These are phyloP conservation scores for Agonopterix alstromeriana DNA, from an alignment of 2,888 invertebrate genomes.

Conservation along the genomic window DNA sequence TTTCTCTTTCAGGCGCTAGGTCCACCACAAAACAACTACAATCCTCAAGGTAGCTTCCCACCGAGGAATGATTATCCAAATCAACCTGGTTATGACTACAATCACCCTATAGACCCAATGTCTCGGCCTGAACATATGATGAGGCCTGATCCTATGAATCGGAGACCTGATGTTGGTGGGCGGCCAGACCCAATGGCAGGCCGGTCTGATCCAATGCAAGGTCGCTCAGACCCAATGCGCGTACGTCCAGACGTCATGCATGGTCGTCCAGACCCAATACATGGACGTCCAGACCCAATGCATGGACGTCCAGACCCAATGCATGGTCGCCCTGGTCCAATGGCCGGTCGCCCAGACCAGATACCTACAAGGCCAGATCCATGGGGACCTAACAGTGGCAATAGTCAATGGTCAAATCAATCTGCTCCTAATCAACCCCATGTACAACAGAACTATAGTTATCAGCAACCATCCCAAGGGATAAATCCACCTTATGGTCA, in stretches of 20 bases:
- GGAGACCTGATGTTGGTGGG: not conserved
- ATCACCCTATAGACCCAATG: not conserved
- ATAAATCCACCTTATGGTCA: slow-evolving; percentile 17
- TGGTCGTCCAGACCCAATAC: not conserved
- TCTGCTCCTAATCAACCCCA: slow-evolving; percentile 11
- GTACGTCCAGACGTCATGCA: not conserved
- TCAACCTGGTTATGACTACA: slow-evolving; percentile 16
- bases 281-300: not conserved
- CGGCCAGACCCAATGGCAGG: not conserved
- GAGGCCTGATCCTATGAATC: not conserved
- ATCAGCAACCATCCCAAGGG: slow-evolving; percentile 15
- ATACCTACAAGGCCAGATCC: slow-evolving; percentile 12
- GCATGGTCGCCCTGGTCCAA: not conserved
- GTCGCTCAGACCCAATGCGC: not conserved
- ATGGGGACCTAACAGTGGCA: slow-evolving; percentile 16
- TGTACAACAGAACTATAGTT: slow-evolving; percentile 20
- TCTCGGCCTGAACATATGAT: not conserved
- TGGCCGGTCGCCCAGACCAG: not conserved
- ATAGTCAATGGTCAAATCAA: slow-evolving; percentile 12
- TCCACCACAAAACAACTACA: slow-evolving; percentile 20
- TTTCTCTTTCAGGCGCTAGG: not conserved
- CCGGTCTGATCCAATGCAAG: not conserved
- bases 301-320: not conserved
- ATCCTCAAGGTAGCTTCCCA: slow-evolving; percentile 24
- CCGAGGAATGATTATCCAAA: slow-evolving; percentile 27